Percentiles rank a stretch among this genome's conserved stretches.
Conservation (phyloP, 2,113 vertebrate species). For the Psittacus erithacus region DNA sequence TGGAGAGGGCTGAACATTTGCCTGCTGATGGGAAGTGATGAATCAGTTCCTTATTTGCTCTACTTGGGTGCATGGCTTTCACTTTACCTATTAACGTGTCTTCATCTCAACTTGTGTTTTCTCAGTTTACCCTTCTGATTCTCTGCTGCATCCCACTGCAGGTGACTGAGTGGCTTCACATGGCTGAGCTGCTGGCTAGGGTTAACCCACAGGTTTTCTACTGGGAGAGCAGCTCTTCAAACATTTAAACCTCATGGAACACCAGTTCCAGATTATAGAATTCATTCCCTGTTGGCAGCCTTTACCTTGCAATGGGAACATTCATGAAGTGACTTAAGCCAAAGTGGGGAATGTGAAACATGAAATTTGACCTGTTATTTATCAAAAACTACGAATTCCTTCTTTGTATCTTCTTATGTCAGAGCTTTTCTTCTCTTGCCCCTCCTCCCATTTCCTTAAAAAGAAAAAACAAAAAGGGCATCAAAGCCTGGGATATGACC, state of each 20-base stretch:
- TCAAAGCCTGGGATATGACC: background rate
- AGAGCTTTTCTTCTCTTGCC: background rate
- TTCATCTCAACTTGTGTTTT: background rate
- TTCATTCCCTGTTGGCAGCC: background rate
- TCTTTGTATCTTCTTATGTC: background rate
- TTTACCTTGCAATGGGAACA: background rate
- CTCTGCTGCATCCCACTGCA: background rate
- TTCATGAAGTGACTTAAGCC: background rate
- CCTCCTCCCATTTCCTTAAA: background rate
- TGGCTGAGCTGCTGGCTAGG: background rate
- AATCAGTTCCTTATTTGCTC: background rate
- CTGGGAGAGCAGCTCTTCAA: background rate
- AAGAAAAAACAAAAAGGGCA: rapidly evolving
- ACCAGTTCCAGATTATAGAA: background rate
- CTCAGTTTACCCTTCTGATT: background rate
- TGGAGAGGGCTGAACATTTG: background rate
- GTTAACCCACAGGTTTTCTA: background rate
- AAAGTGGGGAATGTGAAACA: background rate
- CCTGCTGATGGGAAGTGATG: rapidly evolving
- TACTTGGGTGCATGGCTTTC: background rate
- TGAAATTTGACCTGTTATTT: background rate
- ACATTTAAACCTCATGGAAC: background rate
- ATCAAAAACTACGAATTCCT: background rate
- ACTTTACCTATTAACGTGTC: background rate
- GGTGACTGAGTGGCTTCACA: background rate